Conservation (phyloP, 2,888 invertebrate genomes). For the Lordiphosa fenestrarum region DNA sequence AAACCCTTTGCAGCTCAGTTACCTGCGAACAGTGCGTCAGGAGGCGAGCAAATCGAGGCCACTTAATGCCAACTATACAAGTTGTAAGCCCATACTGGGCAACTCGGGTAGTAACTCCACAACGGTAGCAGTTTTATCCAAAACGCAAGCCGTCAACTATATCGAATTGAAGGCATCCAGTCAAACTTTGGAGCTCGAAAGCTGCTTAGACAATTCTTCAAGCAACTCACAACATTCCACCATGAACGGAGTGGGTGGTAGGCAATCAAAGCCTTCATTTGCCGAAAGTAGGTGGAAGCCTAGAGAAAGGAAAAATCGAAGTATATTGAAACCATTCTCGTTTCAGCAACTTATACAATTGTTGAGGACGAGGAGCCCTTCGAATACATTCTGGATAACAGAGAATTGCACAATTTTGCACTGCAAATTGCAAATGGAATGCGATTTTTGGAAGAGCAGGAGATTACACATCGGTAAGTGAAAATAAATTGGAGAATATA, state of each 20-base stretch:
- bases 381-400: conserved; percentile 80
- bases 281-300: conserved; percentile 82
- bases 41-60: conserved; percentile 40
- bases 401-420: conserved; percentile 87
- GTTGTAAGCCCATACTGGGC: conserved; percentile 11
- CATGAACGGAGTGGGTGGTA: conserved; percentile 4
- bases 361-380: conserved; percentile 69
- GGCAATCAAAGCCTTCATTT: conserved; percentile 81
- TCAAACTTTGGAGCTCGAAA: conserved; percentile 35
- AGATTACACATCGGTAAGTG: conserved; percentile 86
- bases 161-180: conserved; percentile 75
- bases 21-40: conserved; percentile 62
- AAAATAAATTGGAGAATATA: too few relatives aligned
- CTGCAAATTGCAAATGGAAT: conserved; percentile 91
- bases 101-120: conserved; percentile 5
- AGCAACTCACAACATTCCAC: not conserved
- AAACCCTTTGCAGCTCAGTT: conserved; percentile 41
- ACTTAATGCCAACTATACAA: conserved; percentile 47
- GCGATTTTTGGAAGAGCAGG: conserved; percentile 86
- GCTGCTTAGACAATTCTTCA: not conserved
- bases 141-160: conserved; percentile 63
- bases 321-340: not conserved
- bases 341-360: conserved; percentile 75
- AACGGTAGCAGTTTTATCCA: conserved; percentile 1
- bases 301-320: not conserved